Percentiles rank a stretch among this genome's conserved stretches.
Conservation (phyloP, 2,888 invertebrate species). For the Hemistola chrysoprasaria region DNA sequence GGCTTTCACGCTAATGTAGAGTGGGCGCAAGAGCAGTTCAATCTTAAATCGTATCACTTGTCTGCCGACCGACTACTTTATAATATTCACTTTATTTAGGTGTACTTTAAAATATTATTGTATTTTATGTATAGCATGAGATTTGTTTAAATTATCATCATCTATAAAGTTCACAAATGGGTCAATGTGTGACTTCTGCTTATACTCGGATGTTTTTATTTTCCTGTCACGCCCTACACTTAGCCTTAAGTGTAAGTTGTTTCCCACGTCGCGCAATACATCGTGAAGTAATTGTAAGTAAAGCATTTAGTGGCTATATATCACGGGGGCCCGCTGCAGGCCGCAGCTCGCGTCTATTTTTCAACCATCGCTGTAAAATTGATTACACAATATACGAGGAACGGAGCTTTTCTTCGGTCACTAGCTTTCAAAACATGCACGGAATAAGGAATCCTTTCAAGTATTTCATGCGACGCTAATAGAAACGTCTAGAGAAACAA, state of each 20-base stretch:
- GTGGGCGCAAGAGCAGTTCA: constrained; percentile 66
- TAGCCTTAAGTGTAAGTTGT: constrained; percentile 25
- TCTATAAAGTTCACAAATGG: too few species aligned
- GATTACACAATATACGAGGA: constrained; percentile 44
- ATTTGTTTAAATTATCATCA: too few species aligned
- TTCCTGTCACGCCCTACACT: constrained; percentile 8
- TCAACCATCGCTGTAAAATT: constrained; percentile 40
- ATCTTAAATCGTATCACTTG: constrained; percentile 68
- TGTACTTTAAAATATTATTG: constrained; percentile 17
- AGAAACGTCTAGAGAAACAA: constrained; percentile 33
- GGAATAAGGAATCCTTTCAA: constrained; percentile 4
- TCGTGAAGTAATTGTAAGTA: constrained; percentile 57
- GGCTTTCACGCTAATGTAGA: constrained; percentile 75
- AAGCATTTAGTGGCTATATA: constrained; percentile 54
- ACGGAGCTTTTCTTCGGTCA: constrained; percentile 12
- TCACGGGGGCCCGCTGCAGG: constrained; percentile 39
- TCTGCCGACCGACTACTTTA: constrained; percentile 43
- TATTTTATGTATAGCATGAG: too few species aligned
- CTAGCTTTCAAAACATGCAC: constrained; percentile 2
- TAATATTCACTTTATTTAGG: constrained; percentile 25
- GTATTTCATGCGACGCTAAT: constrained; percentile 26
- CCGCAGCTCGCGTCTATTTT: neutral
- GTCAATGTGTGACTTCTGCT: too few species aligned
- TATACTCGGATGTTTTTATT: constrained; percentile 3
- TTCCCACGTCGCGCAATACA: constrained; percentile 48